A percentile compares a stretch with the other conserved stretches of the same genome.
Conservation (phyloP, 1,140 invertebrate genomes). For the Anthonomus grandis region DNA sequence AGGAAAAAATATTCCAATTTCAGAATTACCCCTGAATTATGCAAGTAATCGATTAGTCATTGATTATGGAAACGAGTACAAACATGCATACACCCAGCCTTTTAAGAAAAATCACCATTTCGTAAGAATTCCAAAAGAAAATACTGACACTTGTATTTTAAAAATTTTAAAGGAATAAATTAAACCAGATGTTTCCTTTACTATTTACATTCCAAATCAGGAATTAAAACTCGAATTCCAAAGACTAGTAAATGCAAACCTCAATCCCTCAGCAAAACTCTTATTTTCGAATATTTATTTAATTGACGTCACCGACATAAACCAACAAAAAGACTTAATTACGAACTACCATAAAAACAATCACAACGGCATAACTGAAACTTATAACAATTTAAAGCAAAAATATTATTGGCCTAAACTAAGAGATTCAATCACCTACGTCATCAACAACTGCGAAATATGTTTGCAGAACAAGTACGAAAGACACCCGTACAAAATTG, state of each 20-base stretch:
- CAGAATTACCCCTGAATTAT: conserved; percentile 9
- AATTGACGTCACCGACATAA: no score
- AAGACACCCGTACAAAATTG: no score
- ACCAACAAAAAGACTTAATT: no score
- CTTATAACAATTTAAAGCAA: no score
- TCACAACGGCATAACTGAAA: no score
- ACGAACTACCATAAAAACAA: no score
- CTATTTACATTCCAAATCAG: conserved; percentile 7
- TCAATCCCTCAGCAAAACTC: not conserved
- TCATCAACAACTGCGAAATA: no score
- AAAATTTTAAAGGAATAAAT: conserved; percentile 12
- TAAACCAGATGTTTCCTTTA: conserved; percentile 6
- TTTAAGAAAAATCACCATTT: conserved; percentile 18
- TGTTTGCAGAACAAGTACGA: no score
- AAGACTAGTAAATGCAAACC: conserved; percentile 3
- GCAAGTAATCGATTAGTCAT: conserved; percentile 9
- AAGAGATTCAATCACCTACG: no score
- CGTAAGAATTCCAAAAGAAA: not conserved
- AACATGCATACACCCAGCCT: not conserved
- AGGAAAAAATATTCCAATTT: conserved; percentile 11
- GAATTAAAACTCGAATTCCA: conserved; percentile 15
- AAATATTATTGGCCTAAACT: no score
- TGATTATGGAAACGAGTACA: conserved; percentile 7
- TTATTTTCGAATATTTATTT: conserved; percentile 18
- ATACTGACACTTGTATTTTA: not conserved